Percentiles rank a stretch among this genome's conserved stretches.
Conservation (phyloP, 2,888 invertebrate species). For the Amphiduros pacificus region DNA sequence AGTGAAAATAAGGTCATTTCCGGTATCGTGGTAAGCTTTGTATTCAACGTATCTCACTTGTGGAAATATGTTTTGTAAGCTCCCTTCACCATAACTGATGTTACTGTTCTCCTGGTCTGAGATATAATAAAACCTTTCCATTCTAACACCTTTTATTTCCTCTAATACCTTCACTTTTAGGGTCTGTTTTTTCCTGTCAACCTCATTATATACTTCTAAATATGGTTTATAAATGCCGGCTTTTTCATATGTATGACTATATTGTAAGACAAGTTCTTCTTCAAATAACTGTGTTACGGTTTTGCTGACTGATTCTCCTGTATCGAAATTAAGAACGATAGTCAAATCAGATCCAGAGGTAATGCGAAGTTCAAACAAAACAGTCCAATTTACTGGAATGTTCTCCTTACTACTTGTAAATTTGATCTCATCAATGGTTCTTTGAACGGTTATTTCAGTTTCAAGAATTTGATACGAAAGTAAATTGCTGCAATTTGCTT, state of each 20-base stretch:
- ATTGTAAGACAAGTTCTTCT: background rate
- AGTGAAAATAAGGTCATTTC: background rate
- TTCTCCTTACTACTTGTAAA: background rate
- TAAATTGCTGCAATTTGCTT: background rate
- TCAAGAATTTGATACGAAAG: background rate
- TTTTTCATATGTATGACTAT: background rate
- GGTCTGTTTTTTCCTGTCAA: background rate
- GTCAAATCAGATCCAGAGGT: background rate
- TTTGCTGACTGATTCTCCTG: background rate
- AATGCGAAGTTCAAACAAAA: background rate
- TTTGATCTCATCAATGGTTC: background rate
- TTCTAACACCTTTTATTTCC: background rate
- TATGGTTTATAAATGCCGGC: background rate
- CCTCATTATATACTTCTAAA: background rate
- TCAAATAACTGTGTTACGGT: background rate
- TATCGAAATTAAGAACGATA: background rate
- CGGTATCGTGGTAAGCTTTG: background rate
- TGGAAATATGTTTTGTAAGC: background rate
- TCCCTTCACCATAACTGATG: background rate
- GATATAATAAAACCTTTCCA: background rate
- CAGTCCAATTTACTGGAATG: slow-evolving; percentile 1
- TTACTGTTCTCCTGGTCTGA: background rate
- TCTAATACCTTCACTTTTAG: background rate
- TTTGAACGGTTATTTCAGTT: background rate
- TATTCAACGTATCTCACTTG: slow-evolving; percentile 4